Base-by-base conservation (phyloP, 2,113 vertebrate genomes). In the Pelobates fuscus region DNA sequence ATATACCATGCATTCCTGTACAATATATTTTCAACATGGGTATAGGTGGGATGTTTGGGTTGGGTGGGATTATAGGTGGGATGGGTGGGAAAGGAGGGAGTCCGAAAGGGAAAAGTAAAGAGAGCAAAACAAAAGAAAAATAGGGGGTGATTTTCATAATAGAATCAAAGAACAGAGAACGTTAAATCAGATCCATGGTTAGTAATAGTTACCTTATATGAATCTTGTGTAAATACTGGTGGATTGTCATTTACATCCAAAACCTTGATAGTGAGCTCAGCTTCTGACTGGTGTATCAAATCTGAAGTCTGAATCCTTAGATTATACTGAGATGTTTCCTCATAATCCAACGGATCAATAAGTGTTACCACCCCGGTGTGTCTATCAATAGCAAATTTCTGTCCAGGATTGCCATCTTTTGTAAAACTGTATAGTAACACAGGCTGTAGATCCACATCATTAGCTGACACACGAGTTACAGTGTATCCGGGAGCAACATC, bases 231-330 rank as follows among this genome's bases (percentile, higher is more conserved):
- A 86, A 99, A 99, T 57, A 90, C 78, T 0, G 96, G 97, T 32
- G 92, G 84, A 1, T 97, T 97, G 83, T 99, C 96, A 64, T 98
- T 99, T 81, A 94, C 23, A 17, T 98, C 95, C 72, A 93, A 69
- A 71, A 98, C 86, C 54, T 71, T 79, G 79, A 99, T 74, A 3
- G 30, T 32, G 49, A 98, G 82, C 17, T 85, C 80, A 37, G 90
- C 91, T 44, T 90, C 89, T 64, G 89, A 89, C 75, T 86, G 85
- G 84, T 98, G 91, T 41, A 92, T 57, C 2, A 89, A 92, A 81
- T 99, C 96, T 1, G 93, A 97, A 21, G 93, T 88, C 8, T 75
- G 66, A 24, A 98, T 78, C 24, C 23, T 81, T 68, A 98, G 78
- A 0, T 80, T 73, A 80, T 93, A 84, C 20, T 89, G 81, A 2